phyloP scores from a whole-genome alignment of 2,888 invertebrate species.

The Brachyptera risi region DNA sequence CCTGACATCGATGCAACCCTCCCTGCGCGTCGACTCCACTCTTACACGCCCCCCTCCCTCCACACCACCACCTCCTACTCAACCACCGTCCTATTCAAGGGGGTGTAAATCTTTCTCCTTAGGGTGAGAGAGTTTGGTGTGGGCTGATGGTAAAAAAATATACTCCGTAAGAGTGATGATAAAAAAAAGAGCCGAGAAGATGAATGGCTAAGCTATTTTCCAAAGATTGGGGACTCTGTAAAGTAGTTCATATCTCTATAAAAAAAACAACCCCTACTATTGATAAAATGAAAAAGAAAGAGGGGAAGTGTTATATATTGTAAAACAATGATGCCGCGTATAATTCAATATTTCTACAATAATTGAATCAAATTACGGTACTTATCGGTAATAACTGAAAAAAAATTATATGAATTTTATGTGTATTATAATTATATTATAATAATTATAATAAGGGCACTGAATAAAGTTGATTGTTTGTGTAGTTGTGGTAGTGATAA shows the following conservation, averaged over 20 bases:
- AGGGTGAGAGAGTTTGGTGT: constrained; percentile 18
- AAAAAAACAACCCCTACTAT: background rate
- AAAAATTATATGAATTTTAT: too few relatives aligned
- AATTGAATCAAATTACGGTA: too few relatives aligned
- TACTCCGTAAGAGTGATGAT: constrained; percentile 14
- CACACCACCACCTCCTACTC: constrained; percentile 20
- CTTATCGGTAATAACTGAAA: too few relatives aligned
- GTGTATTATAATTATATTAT: too few relatives aligned
- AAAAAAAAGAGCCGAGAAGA: constrained; percentile 26
- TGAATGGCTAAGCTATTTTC: constrained; percentile 26
- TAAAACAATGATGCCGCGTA: too few relatives aligned
- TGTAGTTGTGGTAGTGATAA: too few relatives aligned
- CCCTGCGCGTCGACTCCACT: background rate
- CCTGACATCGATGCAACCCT: constrained; percentile 21
- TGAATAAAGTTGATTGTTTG: too few relatives aligned
- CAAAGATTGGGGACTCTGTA: constrained; percentile 4
- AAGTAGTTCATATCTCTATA: constrained; percentile 15
- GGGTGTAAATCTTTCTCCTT: constrained; percentile 32
- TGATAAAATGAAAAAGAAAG: background rate
- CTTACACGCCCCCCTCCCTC: background rate
- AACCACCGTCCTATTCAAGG: constrained; percentile 4
- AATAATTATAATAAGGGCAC: too few relatives aligned
- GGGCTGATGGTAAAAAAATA: constrained; percentile 18
- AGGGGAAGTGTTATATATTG: too few relatives aligned
- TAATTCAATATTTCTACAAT: too few relatives aligned